Percentiles rank a stretch among this genome's conserved stretches.
Evolutionary conservation across 2,113 vertebrate species (phyloP).

Genomic region (Dromaius novaehollandiae): DNA sequence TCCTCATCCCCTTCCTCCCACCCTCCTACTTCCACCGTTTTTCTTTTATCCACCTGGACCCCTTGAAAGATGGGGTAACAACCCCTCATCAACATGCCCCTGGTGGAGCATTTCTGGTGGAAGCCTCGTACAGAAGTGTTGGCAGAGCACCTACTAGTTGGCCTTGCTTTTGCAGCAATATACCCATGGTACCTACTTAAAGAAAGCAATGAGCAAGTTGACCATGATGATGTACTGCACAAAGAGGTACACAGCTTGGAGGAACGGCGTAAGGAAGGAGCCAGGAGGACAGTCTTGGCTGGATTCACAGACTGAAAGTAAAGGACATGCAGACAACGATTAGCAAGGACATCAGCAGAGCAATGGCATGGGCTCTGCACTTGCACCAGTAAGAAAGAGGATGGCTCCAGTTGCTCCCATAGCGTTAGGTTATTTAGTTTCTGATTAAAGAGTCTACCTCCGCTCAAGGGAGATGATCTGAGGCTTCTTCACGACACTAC

Average conservation of each 20-base stretch:
- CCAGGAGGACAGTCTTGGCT: conserved; percentile 83
- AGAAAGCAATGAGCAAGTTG: conserved; percentile 96
- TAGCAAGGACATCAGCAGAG: not conserved
- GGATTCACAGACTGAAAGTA: conserved; percentile 81
- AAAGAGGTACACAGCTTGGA: conserved; percentile 97
- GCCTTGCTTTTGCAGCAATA: not conserved
- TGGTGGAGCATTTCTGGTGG: not conserved
- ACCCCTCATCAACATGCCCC: not conserved
- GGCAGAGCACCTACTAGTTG: not conserved
- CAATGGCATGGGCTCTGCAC: not conserved
- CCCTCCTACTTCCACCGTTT: not conserved
- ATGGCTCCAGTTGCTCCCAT: not conserved
- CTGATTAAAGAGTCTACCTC: not conserved
- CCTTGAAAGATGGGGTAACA: not conserved
- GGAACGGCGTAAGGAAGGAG: conserved; percentile 88
- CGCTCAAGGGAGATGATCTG: not conserved
- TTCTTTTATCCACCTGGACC: not conserved
- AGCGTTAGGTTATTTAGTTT: not conserved
- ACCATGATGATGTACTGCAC: conserved; percentile 99
- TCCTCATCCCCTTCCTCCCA: not conserved
- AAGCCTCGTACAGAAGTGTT: not conserved
- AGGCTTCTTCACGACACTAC: not conserved
- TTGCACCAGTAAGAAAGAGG: not conserved
- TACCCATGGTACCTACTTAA: conserved; percentile 85
- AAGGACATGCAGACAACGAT: not conserved